These are phyloP conservation scores for Hozukius guyotensis DNA, from an alignment of 2,797 vertebrate species.

Conservation along the genomic window DNA sequence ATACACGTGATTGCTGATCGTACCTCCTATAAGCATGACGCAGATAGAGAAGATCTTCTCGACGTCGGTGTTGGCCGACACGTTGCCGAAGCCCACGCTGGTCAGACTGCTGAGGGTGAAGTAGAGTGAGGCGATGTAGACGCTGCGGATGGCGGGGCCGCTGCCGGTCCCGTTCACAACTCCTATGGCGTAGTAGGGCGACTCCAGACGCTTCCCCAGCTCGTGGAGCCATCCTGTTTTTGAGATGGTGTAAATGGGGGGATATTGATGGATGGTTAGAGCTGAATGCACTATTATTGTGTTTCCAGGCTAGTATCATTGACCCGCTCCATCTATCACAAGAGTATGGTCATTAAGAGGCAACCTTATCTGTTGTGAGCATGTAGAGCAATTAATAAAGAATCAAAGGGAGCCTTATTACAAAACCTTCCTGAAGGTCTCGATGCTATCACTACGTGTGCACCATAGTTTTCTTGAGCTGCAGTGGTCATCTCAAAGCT, in stretches of 20 bases:
- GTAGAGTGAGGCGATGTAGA: slow-evolving; percentile 96
- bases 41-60: slow-evolving; percentile 99
- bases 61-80: slow-evolving; percentile 95
- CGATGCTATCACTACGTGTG: neutral
- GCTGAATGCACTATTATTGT: neutral
- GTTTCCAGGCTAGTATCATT: neutral
- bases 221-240: slow-evolving; percentile 95
- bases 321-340: neutral
- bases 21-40: slow-evolving; percentile 97
- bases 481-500: neutral
- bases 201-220: slow-evolving; percentile 93
- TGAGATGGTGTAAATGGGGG: neutral
- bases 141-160: slow-evolving; percentile 90
- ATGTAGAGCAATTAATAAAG: neutral
- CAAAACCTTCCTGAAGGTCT: neutral
- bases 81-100: slow-evolving; percentile 98
- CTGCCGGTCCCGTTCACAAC: slow-evolving; percentile 59
- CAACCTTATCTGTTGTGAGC: neutral
- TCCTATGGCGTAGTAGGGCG: slow-evolving; percentile 83
- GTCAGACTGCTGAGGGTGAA: slow-evolving; percentile 98
- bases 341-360: neutral
- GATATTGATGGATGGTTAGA: neutral
- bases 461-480: neutral
- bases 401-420: neutral
- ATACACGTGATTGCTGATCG: neutral